phyloP scores from a whole-genome alignment of 2,113 vertebrate genomes.

The Dipodomys merriami region DNA sequence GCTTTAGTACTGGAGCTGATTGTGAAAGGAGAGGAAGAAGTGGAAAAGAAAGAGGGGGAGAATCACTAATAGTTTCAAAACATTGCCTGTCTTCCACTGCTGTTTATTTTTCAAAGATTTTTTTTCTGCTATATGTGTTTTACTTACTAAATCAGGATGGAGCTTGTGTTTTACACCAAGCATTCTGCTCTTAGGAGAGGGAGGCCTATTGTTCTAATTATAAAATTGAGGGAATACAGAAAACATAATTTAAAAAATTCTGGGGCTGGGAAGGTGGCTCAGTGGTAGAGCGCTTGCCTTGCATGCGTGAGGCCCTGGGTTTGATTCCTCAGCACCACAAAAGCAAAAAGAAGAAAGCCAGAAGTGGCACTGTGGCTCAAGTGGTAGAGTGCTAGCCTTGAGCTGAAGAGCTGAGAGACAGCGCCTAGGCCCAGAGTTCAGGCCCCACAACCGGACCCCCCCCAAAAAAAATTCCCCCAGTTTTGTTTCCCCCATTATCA shows the following conservation, averaged over 20 bases:
- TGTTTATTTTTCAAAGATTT: neutral
- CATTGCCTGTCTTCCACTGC: neutral
- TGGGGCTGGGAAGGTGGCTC: too few relatives aligned
- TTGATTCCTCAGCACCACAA: too few relatives aligned
- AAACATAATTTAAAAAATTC: neutral
- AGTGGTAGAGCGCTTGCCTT: too few relatives aligned
- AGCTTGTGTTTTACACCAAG: neutral
- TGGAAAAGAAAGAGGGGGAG: neutral
- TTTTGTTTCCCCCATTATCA: neutral
- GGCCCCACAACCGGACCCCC: too few relatives aligned
- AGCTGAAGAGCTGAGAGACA: too few relatives aligned
- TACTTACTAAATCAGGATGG: neutral
- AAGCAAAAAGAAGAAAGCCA: too few relatives aligned
- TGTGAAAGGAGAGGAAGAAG: rapidly evolving
- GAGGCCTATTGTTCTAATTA: neutral
- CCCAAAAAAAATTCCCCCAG: neutral
- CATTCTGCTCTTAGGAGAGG: neutral
- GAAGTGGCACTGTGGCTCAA: too few relatives aligned
- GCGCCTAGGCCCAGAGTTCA: too few relatives aligned
- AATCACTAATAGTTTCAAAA: neutral
- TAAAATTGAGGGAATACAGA: neutral
- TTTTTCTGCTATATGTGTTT: neutral
- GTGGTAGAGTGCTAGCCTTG: too few relatives aligned
- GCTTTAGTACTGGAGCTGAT: neutral
- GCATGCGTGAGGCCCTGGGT: too few relatives aligned